A percentile compares a stretch with the other conserved stretches of the same genome.
These are phyloP conservation scores for Syngnathus acus DNA, from an alignment of 2,797 vertebrate genomes.

Conservation along the genomic window DNA sequence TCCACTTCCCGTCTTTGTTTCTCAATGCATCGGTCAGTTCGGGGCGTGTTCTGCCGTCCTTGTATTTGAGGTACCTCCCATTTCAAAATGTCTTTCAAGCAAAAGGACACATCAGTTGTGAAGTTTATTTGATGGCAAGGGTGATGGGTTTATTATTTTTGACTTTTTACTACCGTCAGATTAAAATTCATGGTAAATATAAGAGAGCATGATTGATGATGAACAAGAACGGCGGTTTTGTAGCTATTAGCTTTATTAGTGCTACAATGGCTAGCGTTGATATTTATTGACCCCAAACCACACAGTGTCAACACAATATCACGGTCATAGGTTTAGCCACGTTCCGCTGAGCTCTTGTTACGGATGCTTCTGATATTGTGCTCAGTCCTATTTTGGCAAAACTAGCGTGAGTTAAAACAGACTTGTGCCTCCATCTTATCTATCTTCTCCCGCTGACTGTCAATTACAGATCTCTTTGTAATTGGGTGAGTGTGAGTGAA, in stretches of 20 bases:
- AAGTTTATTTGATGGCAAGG: neutral
- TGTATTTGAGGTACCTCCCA: conserved; percentile 46
- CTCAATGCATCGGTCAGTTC: conserved; percentile 55
- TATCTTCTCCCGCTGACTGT: neutral
- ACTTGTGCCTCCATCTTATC: neutral
- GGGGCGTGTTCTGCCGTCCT: conserved; percentile 31
- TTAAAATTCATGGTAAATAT: neutral
- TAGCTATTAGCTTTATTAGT: neutral
- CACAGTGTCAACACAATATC: neutral
- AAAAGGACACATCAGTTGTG: neutral
- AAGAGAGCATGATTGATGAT: neutral
- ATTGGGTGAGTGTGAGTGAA: neutral
- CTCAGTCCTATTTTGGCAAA: neutral
- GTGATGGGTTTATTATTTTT: neutral
- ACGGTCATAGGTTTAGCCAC: neutral
- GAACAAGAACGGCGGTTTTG: neutral
- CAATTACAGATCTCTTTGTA: conserved; percentile 1
- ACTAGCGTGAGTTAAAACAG: neutral
- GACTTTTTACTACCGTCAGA: neutral
- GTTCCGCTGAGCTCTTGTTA: neutral
- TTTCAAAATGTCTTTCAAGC: conserved; percentile 9
- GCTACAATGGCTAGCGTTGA: neutral
- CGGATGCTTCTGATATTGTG: neutral
- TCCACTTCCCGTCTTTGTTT: conserved; percentile 72
- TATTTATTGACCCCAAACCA: neutral